Base-by-base conservation (phyloP, 2,888 invertebrate genomes). In the Scrobipalpa costella region DNA sequence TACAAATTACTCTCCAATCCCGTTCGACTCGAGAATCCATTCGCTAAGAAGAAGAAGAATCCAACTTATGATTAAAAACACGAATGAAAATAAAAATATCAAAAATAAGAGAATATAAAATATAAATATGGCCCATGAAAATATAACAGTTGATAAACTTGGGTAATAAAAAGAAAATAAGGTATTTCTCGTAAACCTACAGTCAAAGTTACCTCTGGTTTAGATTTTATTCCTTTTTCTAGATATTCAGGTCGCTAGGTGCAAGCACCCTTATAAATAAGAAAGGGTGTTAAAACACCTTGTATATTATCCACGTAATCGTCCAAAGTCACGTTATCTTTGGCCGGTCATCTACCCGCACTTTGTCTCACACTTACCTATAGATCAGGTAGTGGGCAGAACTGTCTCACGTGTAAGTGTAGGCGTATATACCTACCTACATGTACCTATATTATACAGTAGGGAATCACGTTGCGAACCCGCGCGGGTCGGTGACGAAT, bases 321-420 rank as follows among this genome's bases (percentile, higher is more conserved):
- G 19, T 8, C 11, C 50, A 50, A 50, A 50, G 50, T 50, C 50
- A 50, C 50, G 50, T 50, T 50, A 50, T 19, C 19, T 17, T 21
- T 17, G 11, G 19, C 11, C 47, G 50, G 50, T 50, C 50, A 50
- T 21, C 50, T 19, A 50, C 50, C 50, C 50, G 50, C 19, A 19
- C 21, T 21, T 11, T 50, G 21, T 50, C 19, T 21, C 9, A n/a
- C n/a, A n/a, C n/a, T n/a, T n/a, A n/a, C n/a, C n/a, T n/a, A 34
- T 34, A 34, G 40, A 2, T 6, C 38, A 38, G 40, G 40, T 47
- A 50, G 21, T 50, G 11, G 50, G 21, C 19, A 21, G 21, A 17
- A 19, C 3, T 15, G 49, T 17, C 17, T 17, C 50, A 50, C 50
- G 50, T 50, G 50, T 50, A 50, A 1, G 2, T 15, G 8, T 40